Evolutionary conservation across 1,140 invertebrate species (phyloP).

Genomic region (Scaptomyza graminum): DNA sequence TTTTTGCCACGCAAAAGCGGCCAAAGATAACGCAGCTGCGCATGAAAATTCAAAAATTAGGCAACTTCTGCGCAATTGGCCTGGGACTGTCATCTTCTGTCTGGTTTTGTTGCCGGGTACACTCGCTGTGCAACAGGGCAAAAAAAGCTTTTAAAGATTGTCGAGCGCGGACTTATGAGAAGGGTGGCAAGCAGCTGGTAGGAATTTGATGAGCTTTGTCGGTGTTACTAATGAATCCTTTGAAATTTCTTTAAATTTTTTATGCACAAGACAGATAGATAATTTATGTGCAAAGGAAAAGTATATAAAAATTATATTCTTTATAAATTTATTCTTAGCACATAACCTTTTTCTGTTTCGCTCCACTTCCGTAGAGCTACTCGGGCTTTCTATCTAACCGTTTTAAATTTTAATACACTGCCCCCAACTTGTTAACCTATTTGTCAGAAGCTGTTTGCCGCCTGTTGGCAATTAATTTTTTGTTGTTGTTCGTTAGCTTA

Average conservation of each 20-base stretch:
- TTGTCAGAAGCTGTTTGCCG: slow-evolving; percentile 33
- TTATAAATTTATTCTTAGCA: too few species aligned
- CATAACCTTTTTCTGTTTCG: background rate
- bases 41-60: slow-evolving; percentile 51
- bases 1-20: slow-evolving; percentile 23
- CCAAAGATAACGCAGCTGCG: slow-evolving; percentile 53
- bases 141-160: slow-evolving; percentile 17
- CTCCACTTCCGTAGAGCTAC: slow-evolving; percentile 19
- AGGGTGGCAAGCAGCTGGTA: slow-evolving; percentile 40
- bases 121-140: background rate
- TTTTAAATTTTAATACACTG: slow-evolving; percentile 21
- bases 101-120: slow-evolving; percentile 13
- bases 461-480: slow-evolving; percentile 50
- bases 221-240: slow-evolving; percentile 23
- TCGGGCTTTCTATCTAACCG: background rate
- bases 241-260: background rate
- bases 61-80: slow-evolving; percentile 47
- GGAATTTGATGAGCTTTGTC: slow-evolving; percentile 50
- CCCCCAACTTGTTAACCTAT: slow-evolving; percentile 48
- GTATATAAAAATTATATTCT: too few species aligned
- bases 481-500: slow-evolving; percentile 19
- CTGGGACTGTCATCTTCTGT: slow-evolving; percentile 28
- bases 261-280: too few species aligned
- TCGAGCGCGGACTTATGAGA: background rate
- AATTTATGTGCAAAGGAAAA: too few species aligned